Base-by-base conservation (phyloP, 2,113 vertebrate species). In the Empidonax alnorum region DNA sequence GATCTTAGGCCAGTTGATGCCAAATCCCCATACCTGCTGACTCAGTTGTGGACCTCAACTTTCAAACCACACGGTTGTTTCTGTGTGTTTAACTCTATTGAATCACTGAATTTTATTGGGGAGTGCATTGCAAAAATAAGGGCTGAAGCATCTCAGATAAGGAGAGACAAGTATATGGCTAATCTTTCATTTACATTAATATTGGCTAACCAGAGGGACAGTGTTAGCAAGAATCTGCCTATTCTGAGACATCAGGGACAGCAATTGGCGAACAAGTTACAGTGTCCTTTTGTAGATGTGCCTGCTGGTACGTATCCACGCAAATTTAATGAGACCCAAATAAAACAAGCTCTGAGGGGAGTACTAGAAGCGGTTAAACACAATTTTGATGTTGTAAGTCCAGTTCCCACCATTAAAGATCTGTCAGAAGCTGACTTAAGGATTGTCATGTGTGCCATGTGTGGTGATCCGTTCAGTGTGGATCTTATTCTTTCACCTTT, bases 381-480 rank as follows among this genome's bases (percentile, higher is more conserved):
- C 89, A 99, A 98, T 97, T 99, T 99, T 86, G 99, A 99, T 91
- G 98, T 99, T 87, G 98, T 99, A 83, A 99, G 98, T 76, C 99
- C 99, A 3, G 97, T 99, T 97, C 99, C 99, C 21, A 99, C 98
- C 63, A 99, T 99, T 97, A 99, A 99, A 96, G 99, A 99, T 97
- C 97, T 99, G 87, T 99, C 99, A 11, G 99, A 99, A 98, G 99
- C 98, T 7, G 99, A 99, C 94, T 97, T 99, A 50, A 98, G 99
- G 93, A 99, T 99, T 58, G 99, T 99, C 47, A 99, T 99, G 99
- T 99, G 99, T 94, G 99, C 99, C 87, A 99, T 99, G 99, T 99
- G 99, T 97, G 99, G 99, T 63, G 99, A 99, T 97, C 99, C 99
- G 0, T 99, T 99, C 94, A 99, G 99, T 37, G 99, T 99, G 63